These are phyloP conservation scores for Orchesellides sinensis DNA, from an alignment of 2,888 invertebrate species.

Conservation along the genomic window DNA sequence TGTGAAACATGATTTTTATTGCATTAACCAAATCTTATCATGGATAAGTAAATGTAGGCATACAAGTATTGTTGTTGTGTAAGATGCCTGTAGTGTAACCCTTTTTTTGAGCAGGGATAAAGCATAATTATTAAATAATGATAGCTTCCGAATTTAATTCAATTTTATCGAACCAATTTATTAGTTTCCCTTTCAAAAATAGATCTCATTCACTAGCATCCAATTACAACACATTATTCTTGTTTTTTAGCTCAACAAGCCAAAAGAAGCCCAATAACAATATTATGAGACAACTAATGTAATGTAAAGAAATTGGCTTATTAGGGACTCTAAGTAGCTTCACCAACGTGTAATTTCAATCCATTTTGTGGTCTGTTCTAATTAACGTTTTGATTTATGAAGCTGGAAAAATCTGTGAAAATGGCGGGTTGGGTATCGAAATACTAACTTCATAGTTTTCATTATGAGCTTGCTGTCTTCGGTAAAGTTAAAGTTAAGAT, in stretches of 20 bases:
- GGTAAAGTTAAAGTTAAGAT: too few species aligned
- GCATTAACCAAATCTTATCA: background rate
- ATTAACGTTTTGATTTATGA: constrained; percentile 62
- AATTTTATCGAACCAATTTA: constrained; percentile 48
- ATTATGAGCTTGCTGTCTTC: too few species aligned
- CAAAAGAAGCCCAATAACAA: too few species aligned
- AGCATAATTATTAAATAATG: constrained; percentile 55
- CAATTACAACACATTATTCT: background rate
- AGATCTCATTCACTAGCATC: background rate
- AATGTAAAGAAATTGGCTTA: constrained; percentile 36
- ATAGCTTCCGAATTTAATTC: constrained; percentile 60
- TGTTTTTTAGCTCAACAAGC: constrained; percentile 14
- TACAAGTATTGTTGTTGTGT: too few species aligned
- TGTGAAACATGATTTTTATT: constrained; percentile 54
- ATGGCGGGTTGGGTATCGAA: too few species aligned
- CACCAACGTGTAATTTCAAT: constrained; percentile 42
- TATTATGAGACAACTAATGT: background rate
- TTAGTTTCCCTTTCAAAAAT: constrained; percentile 1
- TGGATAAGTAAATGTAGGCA: too few species aligned
- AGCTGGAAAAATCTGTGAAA: constrained; percentile 18
- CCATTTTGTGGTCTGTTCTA: constrained; percentile 55
- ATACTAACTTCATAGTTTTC: too few species aligned
- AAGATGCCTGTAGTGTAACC: too few species aligned
- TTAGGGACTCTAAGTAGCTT: constrained; percentile 47
- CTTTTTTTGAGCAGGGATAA: constrained; percentile 8